Conservation (phyloP, 2,113 vertebrate species). For the Nycticorax nycticorax region DNA sequence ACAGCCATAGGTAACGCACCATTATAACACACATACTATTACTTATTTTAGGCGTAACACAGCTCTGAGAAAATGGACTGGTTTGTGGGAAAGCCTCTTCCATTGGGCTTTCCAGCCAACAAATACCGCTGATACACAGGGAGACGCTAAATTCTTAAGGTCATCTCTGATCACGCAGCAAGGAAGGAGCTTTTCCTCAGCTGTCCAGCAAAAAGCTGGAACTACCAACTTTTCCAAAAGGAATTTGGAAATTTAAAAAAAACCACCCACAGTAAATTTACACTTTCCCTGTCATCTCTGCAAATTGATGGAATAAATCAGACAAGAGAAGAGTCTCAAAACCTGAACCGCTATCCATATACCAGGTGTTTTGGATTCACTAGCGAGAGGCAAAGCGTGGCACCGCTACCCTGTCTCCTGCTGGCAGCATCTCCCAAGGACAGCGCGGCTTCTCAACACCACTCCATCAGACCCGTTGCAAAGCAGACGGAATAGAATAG, state of each 20-base stretch:
- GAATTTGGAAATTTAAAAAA: neutral
- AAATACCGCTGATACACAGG: neutral
- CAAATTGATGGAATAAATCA: neutral
- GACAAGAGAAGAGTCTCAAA: neutral
- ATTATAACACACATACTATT: neutral
- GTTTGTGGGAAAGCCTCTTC: neutral
- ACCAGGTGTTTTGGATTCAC: neutral
- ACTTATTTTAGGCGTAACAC: neutral
- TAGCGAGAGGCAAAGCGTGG: rapidly evolving
- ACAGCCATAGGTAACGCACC: neutral
- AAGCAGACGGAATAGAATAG: rapidly evolving
- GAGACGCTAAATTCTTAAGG: neutral
- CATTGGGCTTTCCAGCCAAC: neutral
- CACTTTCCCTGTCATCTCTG: neutral
- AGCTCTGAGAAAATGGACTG: neutral
- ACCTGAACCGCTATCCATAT: rapidly evolving
- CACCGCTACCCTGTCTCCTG: rapidly evolving
- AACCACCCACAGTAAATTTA: no score
- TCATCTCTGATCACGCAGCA: neutral
- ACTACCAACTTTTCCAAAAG: neutral
- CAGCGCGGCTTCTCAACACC: rapidly evolving
- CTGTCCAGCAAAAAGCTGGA: neutral
- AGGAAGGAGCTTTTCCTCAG: neutral
- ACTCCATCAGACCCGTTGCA: rapidly evolving
- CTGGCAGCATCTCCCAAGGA: neutral